A percentile compares a stretch with the other conserved stretches of the same genome.
These are phyloP conservation scores for Alentia gelatinosa DNA, from an alignment of 2,888 invertebrate genomes.

Conservation along the genomic window DNA sequence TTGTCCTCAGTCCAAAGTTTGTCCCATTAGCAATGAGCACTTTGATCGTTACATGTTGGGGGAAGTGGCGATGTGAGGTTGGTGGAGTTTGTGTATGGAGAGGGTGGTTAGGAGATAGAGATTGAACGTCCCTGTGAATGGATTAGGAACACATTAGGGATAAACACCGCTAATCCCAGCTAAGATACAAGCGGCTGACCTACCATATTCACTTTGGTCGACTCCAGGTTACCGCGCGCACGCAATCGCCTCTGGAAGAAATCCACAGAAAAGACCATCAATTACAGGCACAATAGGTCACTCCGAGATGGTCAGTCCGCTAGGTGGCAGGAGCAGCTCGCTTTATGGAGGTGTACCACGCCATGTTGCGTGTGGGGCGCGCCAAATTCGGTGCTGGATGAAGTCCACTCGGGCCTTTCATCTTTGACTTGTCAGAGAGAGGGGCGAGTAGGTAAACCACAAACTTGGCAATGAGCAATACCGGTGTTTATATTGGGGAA, in stretches of 20 bases:
- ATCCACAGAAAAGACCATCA: constrained; percentile 11
- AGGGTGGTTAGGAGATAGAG: too few species aligned
- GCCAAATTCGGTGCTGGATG: background rate
- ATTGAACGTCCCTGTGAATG: too few species aligned
- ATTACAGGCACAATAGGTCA: background rate
- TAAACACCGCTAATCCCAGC: background rate
- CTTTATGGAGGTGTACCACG: background rate
- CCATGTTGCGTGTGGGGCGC: background rate
- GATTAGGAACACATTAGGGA: background rate
- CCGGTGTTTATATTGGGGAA: background rate
- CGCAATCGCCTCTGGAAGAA: background rate
- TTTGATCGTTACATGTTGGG: too few species aligned
- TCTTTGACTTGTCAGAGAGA: background rate
- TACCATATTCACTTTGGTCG: constrained; percentile 7
- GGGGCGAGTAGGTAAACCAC: background rate
- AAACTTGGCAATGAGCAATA: background rate
- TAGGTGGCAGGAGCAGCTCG: background rate
- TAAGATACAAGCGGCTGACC: background rate
- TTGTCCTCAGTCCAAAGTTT: too few species aligned
- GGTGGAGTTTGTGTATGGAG: too few species aligned
- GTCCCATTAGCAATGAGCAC: too few species aligned
- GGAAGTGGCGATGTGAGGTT: too few species aligned
- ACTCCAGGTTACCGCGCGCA: background rate
- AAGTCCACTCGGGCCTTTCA: background rate
- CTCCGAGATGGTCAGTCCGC: background rate